Evolutionary conservation across 1,140 invertebrate genomes (phyloP), one percentile per base, ranked within the genome.

Genomic region (Cyphomyrmex costatus): DNA sequence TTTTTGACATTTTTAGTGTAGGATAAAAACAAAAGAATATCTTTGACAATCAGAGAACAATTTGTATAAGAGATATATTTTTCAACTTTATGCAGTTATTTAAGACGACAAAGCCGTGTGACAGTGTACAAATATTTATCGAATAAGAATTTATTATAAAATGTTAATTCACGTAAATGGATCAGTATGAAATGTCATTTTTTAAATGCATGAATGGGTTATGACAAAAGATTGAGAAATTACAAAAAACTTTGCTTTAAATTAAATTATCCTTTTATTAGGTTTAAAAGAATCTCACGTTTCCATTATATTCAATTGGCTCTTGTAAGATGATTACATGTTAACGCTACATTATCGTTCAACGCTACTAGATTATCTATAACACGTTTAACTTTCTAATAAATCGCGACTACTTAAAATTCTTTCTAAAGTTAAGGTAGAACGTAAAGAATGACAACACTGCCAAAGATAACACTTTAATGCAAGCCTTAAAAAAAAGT

Each of bases 391-490:
- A 77, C 80, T 46, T 79, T 30, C 53, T 87, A 46, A 63, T 58
- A 63, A 68, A 71, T 79, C 65, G 16, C 46, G 42, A 24, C 1
- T 88, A 78, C 21, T 73, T 79, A 16, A 68, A 77, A 65, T n/a
- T 8, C 27, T 78, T 87, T 79, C 73, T 71, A 46, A 56, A 42
- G 36, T 42, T 80, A 85, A 85, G 42, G 4, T 61, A 79, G 70
- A 78, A 56, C 16, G 30, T 61, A 77, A 87, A 74, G 14, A 71
- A 68, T 86, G 73, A 87, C 30, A 88, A 90, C 88, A 93, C 92
- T 93, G 92, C 93, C 93, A 94, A 94, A 94, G 93, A 93, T 92
- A 84, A 93, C 82, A 91, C 85, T 91, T 92, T 91, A 90, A 91
- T 68, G 66, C 89, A 91, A 86, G 83, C 87, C 89, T 91, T 63